A percentile compares a stretch with the other conserved stretches of the same genome.
phyloP scores from a whole-genome alignment of 2,888 invertebrate genomes.

The Heliconius aoede region DNA sequence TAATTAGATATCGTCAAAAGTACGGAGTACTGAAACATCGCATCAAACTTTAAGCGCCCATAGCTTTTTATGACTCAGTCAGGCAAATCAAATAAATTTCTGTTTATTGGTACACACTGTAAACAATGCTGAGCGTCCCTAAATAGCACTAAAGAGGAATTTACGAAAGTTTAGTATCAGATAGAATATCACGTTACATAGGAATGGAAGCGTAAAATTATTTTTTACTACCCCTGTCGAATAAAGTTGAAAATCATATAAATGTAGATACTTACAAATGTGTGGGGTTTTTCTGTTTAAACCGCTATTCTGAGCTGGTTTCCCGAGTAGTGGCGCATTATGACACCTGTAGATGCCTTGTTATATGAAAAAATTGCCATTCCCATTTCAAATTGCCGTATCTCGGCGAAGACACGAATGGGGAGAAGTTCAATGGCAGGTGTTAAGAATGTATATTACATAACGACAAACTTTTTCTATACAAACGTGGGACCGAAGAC shows the following conservation, averaged over 20 bases:
- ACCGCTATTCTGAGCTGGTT: conserved; percentile 58
- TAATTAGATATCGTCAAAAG: conserved; percentile 1
- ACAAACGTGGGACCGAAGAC: conserved; percentile 18
- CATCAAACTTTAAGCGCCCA: not conserved
- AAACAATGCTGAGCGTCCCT: conserved; percentile 28
- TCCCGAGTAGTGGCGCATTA: conserved; percentile 58
- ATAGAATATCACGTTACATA: conserved; percentile 26
- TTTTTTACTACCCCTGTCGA: conserved; percentile 27
- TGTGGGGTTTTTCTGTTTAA: conserved; percentile 55
- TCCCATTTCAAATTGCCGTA: conserved; percentile 64
- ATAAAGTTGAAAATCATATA: conserved; percentile 34
- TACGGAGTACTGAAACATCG: conserved; percentile 11
- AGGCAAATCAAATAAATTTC: conserved; percentile 30
- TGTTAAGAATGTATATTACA: conserved; percentile 43
- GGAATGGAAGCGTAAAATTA: conserved; percentile 27
- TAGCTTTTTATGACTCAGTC: conserved; percentile 17
- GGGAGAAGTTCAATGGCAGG: conserved; percentile 57
- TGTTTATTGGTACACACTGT: conserved; percentile 31
- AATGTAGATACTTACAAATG: conserved; percentile 23
- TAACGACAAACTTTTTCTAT: conserved; percentile 39
- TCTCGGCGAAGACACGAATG: conserved; percentile 48
- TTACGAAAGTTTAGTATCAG: conserved; percentile 28
- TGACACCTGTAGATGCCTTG: conserved; percentile 54
- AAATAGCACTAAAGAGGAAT: conserved; percentile 26
- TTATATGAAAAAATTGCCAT: conserved; percentile 67